Conservation (phyloP, 2,888 invertebrate species). For the Ligdia adustata region DNA sequence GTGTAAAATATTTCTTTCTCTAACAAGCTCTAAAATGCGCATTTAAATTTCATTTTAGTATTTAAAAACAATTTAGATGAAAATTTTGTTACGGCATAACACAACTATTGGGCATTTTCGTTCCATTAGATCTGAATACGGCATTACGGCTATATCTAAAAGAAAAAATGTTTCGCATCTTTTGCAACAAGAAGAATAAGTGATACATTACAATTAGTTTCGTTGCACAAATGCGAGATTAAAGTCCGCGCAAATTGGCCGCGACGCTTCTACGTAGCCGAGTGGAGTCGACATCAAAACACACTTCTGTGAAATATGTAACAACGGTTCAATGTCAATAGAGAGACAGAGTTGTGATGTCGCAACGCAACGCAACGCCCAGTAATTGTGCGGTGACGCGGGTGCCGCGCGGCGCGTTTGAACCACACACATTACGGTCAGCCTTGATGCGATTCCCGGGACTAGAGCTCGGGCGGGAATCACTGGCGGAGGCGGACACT, state of each 20-base stretch:
- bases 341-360: conserved; percentile 50
- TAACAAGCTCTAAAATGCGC: no score
- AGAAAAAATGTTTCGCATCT: no score
- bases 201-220: conserved; percentile 26
- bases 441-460: conserved; percentile 71
- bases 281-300: conserved; percentile 57
- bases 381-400: conserved; percentile 71
- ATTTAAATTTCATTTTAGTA: no score
- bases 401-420: conserved; percentile 66
- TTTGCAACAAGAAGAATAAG: no score
- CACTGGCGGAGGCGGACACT: conserved; percentile 16
- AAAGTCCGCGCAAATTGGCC: conserved; percentile 54
- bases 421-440: conserved; percentile 61
- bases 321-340: conserved; percentile 80
- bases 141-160: no score
- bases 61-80: no score
- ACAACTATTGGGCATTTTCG: no score
- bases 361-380: conserved; percentile 58
- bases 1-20: no score
- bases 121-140: no score
- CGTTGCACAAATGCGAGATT: conserved; percentile 39
- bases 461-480: conserved; percentile 29
- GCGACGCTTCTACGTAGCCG: conserved; percentile 49
- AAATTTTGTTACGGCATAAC: no score
- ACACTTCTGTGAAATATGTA: conserved; percentile 78